Evolutionary conservation across 2,113 vertebrate genomes (phyloP).

Genomic region (Cyprinus carpio): DNA sequence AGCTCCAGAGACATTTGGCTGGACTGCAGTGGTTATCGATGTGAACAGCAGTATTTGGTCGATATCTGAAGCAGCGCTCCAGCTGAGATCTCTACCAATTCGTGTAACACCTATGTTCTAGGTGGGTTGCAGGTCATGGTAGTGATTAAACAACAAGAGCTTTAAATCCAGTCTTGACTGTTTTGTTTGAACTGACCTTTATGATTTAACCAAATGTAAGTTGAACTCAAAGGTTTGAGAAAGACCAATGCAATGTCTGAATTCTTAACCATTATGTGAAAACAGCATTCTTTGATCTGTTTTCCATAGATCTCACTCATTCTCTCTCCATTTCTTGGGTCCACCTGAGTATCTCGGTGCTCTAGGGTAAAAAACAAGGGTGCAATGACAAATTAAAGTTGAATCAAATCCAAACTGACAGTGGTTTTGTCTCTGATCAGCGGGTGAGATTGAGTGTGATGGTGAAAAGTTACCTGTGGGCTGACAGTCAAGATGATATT

Average conservation of each 20-base stretch:
- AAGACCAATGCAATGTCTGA: neutral
- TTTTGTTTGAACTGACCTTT: neutral
- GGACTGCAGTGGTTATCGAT: slow-evolving; percentile 48
- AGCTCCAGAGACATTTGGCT: slow-evolving; percentile 38
- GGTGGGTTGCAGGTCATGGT: slow-evolving; percentile 42
- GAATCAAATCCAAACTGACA: slow-evolving; percentile 50
- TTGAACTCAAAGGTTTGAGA: neutral
- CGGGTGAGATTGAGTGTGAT: slow-evolving; percentile 44
- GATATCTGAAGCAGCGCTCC: slow-evolving; percentile 39
- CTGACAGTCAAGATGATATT: slow-evolving; percentile 48
- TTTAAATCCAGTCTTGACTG: slow-evolving; percentile 13
- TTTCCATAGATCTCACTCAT: neutral
- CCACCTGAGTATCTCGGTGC: slow-evolving; percentile 27
- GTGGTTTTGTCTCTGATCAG: slow-evolving; percentile 53
- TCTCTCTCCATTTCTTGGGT: neutral
- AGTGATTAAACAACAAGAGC: slow-evolving; percentile 34
- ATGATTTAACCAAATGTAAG: slow-evolving; percentile 4
- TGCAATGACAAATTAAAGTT: slow-evolving; percentile 45
- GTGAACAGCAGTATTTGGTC: slow-evolving; percentile 37
- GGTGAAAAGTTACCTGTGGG: slow-evolving; percentile 43
- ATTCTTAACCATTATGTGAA: neutral
- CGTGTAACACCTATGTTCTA: slow-evolving; percentile 44
- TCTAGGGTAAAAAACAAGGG: neutral
- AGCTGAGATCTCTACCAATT: slow-evolving; percentile 44
- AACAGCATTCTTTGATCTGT: neutral